Conservation (phyloP, 2,797 vertebrate genomes). For the Acipenser oxyrinchus region DNA sequence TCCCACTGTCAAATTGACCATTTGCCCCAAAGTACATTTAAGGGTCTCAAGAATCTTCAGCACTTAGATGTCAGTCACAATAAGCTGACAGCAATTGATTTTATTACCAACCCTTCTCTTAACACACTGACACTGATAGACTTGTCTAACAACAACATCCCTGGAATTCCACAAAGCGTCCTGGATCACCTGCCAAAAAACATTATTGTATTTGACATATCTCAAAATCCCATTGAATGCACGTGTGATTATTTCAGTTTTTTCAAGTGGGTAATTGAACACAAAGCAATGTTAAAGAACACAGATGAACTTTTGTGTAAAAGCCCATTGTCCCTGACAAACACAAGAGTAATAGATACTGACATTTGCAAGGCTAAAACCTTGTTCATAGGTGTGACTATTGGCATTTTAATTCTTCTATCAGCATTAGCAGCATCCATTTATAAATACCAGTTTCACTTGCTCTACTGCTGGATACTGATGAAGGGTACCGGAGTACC, state of each 20-base stretch:
- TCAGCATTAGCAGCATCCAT: constrained; percentile 7
- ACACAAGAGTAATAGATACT: constrained; percentile 24
- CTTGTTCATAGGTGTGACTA: no score
- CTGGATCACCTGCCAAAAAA: constrained; percentile 31
- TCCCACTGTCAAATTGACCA: constrained; percentile 45
- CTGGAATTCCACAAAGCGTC: constrained; percentile 24
- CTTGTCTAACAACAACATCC: constrained; percentile 47
- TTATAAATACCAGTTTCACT: constrained; percentile 58
- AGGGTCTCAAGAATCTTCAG: constrained; percentile 35
- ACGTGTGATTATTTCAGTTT: constrained; percentile 44
- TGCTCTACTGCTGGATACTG: constrained; percentile 42
- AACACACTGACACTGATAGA: constrained; percentile 42
- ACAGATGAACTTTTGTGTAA: constrained; percentile 39
- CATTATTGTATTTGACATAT: constrained; percentile 45
- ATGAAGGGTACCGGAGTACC: constrained; percentile 29
- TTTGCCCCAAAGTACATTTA: constrained; percentile 37
- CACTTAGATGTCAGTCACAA: constrained; percentile 56
- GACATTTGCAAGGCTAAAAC: constrained; percentile 22
- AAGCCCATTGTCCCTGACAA: constrained; percentile 19
- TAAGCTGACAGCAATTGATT: constrained; percentile 41
- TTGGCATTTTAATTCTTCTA: no score
- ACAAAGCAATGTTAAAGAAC: constrained; percentile 32
- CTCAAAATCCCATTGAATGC: constrained; percentile 52
- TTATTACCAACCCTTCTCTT: constrained; percentile 25
- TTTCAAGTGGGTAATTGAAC: constrained; percentile 46